Percentiles rank a stretch among this genome's conserved stretches.
phyloP scores from a whole-genome alignment of 1,140 invertebrate genomes.

The Chlorops oryzae region DNA sequence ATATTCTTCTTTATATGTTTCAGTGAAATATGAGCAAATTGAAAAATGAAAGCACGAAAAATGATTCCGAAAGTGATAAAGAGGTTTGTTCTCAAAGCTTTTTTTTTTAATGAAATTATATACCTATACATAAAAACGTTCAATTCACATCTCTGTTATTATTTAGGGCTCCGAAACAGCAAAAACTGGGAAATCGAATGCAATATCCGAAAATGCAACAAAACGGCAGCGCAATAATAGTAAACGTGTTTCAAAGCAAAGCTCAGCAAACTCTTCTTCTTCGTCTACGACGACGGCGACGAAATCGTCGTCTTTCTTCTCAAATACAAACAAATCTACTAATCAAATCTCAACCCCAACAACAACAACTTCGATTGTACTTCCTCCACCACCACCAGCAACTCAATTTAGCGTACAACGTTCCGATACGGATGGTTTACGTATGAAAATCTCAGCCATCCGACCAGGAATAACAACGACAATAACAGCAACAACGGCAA shows the following conservation, averaged over 20 bases:
- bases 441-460: conserved; percentile 46
- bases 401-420: conserved; percentile 45
- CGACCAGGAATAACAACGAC: conserved; percentile 19
- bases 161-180: conserved; percentile 36
- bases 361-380: no score
- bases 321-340: conserved; percentile 15
- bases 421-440: conserved; percentile 40
- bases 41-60: conserved; percentile 34
- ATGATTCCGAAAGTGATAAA: conserved; percentile 44
- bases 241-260: neutral
- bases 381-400: no score
- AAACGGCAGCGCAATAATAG: neutral
- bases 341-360: neutral
- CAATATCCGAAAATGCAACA: conserved; percentile 11
- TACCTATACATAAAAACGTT: no score
- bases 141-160: neutral
- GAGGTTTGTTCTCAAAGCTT: conserved; percentile 28
- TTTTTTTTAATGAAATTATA: no score
- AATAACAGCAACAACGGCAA: neutral
- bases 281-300: conserved; percentile 4
- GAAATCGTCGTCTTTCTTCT: no score
- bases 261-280: no score
- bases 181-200: conserved; percentile 41
- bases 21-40: conserved; percentile 43
- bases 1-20: no score